Evolutionary conservation across 1,140 invertebrate genomes (phyloP).

Genomic region (Diachasmimorpha longicaudata): DNA sequence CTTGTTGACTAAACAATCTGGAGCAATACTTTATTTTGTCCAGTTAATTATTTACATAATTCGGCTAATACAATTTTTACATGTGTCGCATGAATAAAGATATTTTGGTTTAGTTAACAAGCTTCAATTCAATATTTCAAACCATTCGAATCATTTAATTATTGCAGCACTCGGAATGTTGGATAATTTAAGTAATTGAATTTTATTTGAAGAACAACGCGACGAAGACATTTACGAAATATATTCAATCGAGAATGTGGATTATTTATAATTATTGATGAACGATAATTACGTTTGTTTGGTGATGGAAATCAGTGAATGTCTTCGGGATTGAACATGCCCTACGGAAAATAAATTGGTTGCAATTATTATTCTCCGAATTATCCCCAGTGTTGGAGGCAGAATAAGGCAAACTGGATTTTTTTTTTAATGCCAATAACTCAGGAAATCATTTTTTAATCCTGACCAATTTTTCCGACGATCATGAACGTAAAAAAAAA

Average conservation of each 20-base stretch:
- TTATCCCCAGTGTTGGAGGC: background rate
- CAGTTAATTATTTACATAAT: background rate
- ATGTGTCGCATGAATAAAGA: background rate
- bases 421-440: too few relatives aligned
- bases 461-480: too few relatives aligned
- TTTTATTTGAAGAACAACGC: background rate
- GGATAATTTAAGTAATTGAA: background rate
- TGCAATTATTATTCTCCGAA: conserved; percentile 2
- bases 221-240: too few relatives aligned
- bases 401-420: conserved; percentile 2
- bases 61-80: background rate
- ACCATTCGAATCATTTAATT: background rate
- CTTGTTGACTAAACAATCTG: background rate
- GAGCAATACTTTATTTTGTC: background rate
- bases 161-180: background rate
- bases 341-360: conserved; percentile 62
- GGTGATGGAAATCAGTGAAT: conserved; percentile 55
- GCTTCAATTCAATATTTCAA: background rate
- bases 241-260: background rate
- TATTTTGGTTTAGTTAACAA: background rate
- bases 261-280: background rate
- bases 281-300: conserved; percentile 9
- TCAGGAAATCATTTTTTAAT: too few relatives aligned
- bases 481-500: conserved; percentile 1
- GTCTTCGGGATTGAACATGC: conserved; percentile 88